These are phyloP conservation scores for Desmophyllum pertusum DNA, from an alignment of 92 coral and sea anemone species.

Conservation along the genomic window DNA sequence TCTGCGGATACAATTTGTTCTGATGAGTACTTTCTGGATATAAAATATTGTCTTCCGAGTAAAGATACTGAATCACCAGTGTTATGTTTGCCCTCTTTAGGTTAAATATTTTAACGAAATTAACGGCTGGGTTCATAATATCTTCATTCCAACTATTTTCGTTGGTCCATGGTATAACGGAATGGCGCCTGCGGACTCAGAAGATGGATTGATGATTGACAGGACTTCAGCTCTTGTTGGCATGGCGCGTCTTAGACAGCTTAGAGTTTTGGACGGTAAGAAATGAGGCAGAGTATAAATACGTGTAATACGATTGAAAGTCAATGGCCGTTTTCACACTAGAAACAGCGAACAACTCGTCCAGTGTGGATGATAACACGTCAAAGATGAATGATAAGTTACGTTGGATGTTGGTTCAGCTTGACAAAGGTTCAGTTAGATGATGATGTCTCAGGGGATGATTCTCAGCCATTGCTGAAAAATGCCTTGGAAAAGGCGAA, in stretches of 20 bases:
- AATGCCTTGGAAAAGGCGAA: conserved; percentile 64
- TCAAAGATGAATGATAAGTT: no score
- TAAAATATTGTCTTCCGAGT: no score
- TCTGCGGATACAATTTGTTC: no score
- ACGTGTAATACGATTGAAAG: no score
- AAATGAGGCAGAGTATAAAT: no score
- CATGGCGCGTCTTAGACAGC: conserved; percentile 83
- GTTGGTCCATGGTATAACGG: conserved; percentile 83
- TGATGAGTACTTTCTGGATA: no score
- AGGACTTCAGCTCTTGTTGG: conserved; percentile 73
- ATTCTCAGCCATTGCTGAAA: conserved; percentile 51
- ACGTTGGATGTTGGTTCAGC: no score
- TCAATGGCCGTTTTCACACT: no score
- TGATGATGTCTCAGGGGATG: background rate
- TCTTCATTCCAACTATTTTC: conserved; percentile 57
- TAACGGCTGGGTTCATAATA: conserved; percentile 35
- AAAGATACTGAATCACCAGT: background rate
- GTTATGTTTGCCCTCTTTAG: background rate
- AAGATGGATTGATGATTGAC: conserved; percentile 60
- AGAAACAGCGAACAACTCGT: no score
- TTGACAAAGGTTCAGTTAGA: background rate
- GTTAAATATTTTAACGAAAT: background rate
- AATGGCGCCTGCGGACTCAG: conserved; percentile 40
- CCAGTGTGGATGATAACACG: no score
- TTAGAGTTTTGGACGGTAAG: conserved; percentile 66